phyloP scores from a whole-genome alignment of 2,797 vertebrate genomes.

The Helicolenus hilgendorfi region DNA sequence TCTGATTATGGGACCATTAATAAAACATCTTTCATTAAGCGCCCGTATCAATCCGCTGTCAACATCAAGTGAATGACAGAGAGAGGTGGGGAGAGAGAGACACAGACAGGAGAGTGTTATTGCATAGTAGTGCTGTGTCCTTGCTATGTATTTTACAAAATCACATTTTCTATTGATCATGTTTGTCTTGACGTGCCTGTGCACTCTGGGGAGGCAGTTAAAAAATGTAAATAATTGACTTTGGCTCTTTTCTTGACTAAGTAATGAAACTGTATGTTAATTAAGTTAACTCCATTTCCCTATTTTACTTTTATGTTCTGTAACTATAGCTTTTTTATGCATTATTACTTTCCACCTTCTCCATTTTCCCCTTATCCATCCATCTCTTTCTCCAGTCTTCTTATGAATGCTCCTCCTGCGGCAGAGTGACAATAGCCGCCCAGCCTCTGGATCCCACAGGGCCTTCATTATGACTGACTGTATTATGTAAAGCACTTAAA shows the following conservation, averaged over 20 bases:
- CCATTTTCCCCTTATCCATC: conserved; percentile 44
- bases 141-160: conserved; percentile 41
- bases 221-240: conserved; percentile 45
- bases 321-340: conserved; percentile 9
- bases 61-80: conserved; percentile 72
- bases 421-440: conserved; percentile 80
- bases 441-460: conserved; percentile 74
- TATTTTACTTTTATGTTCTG: conserved; percentile 34
- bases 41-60: conserved; percentile 80
- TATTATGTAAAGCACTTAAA: conserved; percentile 89
- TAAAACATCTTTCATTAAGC: conserved; percentile 88
- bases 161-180: conserved; percentile 50
- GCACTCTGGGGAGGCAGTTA: conserved; percentile 1
- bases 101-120: background rate
- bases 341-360: conserved; percentile 38
- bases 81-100: background rate
- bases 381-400: conserved; percentile 55
- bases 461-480: conserved; percentile 84
- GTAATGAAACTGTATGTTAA: conserved; percentile 56
- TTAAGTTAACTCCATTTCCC: conserved; percentile 30
- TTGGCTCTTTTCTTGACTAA: background rate
- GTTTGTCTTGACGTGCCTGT: conserved; percentile 25
- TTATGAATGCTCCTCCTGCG: conserved; percentile 59
- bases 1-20: conserved; percentile 88
- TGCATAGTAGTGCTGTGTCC: background rate